Percentiles rank a stretch among this genome's conserved stretches.
phyloP scores from a whole-genome alignment of 2,113 vertebrate species.

The Charadrius vociferus region DNA sequence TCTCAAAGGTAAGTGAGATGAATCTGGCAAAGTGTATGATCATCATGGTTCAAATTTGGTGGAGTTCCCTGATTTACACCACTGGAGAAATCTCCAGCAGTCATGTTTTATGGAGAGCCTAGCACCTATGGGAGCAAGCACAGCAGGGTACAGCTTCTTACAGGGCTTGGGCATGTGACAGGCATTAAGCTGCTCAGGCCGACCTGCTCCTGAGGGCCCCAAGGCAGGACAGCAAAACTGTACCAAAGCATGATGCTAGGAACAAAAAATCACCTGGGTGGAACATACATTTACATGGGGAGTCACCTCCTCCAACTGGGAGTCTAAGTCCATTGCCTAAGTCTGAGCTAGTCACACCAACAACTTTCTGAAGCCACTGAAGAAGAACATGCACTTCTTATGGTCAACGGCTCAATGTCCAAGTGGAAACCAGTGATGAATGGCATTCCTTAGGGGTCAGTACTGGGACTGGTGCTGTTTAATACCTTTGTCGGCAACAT shows the following conservation, averaged over 20 bases:
- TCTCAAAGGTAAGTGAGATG: not conserved
- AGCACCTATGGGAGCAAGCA: not conserved
- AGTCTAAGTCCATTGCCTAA: not conserved
- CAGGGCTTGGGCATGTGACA: rapidly evolving
- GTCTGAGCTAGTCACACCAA: not conserved
- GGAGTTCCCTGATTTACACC: not conserved
- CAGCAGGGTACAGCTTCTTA: not conserved
- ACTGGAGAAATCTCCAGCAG: not conserved
- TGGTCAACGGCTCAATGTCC: too few species aligned
- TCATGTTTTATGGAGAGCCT: not conserved
- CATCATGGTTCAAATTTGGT: not conserved
- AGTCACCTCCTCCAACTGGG: not conserved
- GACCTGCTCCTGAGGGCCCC: not conserved
- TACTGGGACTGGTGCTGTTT: too few species aligned
- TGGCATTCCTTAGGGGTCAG: too few species aligned
- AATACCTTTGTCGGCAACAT: too few species aligned
- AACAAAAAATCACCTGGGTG: not conserved
- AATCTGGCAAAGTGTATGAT: not conserved
- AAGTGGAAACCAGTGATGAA: too few species aligned
- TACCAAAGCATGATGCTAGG: not conserved
- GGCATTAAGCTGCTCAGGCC: not conserved
- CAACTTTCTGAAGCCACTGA: not conserved
- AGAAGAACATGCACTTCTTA: not conserved
- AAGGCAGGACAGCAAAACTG: not conserved
- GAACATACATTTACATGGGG: not conserved